Conservation (phyloP, 2,113 vertebrate genomes). For the Puntigrus tetrazona region DNA sequence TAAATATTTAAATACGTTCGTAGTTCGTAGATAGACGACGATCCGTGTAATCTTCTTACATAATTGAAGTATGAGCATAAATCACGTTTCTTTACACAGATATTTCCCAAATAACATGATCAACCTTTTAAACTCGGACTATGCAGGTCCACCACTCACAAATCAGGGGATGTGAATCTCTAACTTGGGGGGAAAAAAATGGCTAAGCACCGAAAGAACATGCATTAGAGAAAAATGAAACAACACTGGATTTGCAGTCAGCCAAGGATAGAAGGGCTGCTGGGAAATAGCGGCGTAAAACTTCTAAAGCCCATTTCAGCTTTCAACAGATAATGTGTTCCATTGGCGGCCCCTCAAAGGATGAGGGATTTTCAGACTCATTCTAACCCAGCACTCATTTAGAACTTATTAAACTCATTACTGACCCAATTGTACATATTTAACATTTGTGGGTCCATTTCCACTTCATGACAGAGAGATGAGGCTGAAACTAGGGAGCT, state of each 20-base stretch:
- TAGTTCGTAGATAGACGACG: no score
- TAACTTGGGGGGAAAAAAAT: constrained; percentile 34
- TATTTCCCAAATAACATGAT: constrained; percentile 38
- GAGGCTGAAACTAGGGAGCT: constrained; percentile 59
- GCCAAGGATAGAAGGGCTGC: constrained; percentile 45
- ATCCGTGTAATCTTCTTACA: background rate
- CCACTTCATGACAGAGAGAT: constrained; percentile 62
- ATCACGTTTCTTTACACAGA: constrained; percentile 25
- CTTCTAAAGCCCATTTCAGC: constrained; percentile 70
- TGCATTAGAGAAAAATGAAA: constrained; percentile 62
- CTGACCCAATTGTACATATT: constrained; percentile 76
- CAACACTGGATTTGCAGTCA: constrained; percentile 56
- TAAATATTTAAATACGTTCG: background rate
- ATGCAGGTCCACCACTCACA: constrained; percentile 46
- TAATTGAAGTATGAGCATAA: background rate
- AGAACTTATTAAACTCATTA: constrained; percentile 78
- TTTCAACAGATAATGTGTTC: constrained; percentile 70
- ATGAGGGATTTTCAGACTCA: constrained; percentile 74
- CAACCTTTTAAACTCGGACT: constrained; percentile 23
- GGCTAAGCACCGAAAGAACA: constrained; percentile 26
- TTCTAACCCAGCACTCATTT: constrained; percentile 69
- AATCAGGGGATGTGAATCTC: constrained; percentile 34
- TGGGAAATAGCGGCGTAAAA: constrained; percentile 56
- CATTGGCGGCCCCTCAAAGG: constrained; percentile 67
- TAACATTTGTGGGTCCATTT: constrained; percentile 68